Percentiles rank a stretch among this genome's conserved stretches.
Evolutionary conservation across 2,888 invertebrate genomes (phyloP).

Genomic region (Phytoseiulus persimilis): DNA sequence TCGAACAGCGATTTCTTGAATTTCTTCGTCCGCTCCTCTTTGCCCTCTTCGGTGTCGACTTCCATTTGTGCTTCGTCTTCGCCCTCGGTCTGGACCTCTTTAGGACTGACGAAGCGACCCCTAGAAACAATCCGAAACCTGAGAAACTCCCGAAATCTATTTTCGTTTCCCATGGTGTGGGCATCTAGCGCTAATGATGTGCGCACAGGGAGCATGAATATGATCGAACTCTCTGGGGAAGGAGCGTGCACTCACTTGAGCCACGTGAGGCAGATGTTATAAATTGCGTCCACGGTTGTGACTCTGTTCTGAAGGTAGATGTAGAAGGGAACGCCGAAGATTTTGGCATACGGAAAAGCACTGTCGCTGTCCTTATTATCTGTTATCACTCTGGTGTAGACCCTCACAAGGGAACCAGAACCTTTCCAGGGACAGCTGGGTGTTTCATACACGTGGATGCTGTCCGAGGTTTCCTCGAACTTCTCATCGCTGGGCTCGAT

Average conservation of each 20-base stretch:
- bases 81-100: neutral
- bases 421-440: neutral
- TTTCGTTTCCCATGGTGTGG: too few relatives aligned
- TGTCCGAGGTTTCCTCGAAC: conserved; percentile 13
- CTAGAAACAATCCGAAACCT: neutral
- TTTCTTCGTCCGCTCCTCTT: conserved; percentile 37
- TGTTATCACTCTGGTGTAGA: neutral
- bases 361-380: neutral
- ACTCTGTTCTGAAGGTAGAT: neutral
- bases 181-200: too few relatives aligned
- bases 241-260: neutral
- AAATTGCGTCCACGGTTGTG: neutral
- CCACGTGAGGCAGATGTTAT: neutral
- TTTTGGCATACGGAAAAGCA: conserved; percentile 15
- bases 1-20: conserved; percentile 41
- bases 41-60: conserved; percentile 40
- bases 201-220: too few relatives aligned
- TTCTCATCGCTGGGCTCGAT: conserved; percentile 33
- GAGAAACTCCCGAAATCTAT: too few relatives aligned
- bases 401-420: neutral
- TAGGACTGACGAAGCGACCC: neutral
- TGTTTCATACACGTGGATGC: conserved; percentile 13
- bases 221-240: neutral
- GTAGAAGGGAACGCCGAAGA: conserved; percentile 29
- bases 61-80: conserved; percentile 41